Evolutionary conservation across 2,888 invertebrate species (phyloP).

Genomic region (Notocelia uddmanniana): DNA sequence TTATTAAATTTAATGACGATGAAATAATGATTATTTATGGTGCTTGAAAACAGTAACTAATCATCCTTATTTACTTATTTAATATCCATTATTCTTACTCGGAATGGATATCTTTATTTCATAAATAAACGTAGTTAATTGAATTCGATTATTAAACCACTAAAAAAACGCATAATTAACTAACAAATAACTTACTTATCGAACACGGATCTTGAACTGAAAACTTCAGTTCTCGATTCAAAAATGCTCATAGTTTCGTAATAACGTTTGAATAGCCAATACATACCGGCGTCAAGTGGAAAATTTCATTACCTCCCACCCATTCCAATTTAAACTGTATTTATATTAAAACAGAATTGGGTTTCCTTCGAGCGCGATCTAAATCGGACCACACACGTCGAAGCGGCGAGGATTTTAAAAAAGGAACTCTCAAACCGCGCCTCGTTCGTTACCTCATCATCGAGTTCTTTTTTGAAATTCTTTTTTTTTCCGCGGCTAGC

Average conservation of each 20-base stretch:
- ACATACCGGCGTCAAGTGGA: conserved; percentile 55
- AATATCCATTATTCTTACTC: background rate
- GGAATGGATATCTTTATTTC: background rate
- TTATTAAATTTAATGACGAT: background rate
- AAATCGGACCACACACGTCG: conserved; percentile 81
- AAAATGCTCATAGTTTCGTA: conserved; percentile 45
- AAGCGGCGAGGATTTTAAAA: conserved; percentile 76
- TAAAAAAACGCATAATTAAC: conserved; percentile 2
- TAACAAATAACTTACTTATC: conserved; percentile 11
- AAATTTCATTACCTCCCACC: conserved; percentile 48
- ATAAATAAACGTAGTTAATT: background rate
- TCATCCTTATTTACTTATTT: background rate
- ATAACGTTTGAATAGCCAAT: conserved; percentile 51
- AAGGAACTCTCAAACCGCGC: conserved; percentile 82
- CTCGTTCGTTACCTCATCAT: conserved; percentile 85
- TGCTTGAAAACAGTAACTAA: background rate
- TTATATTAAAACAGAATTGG: conserved; percentile 43
- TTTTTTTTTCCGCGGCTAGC: conserved; percentile 76
- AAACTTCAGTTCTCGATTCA: conserved; percentile 42
- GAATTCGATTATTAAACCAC: background rate
- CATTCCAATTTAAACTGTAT: conserved; percentile 49
- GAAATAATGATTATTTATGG: background rate
- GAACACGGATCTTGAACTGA: conserved; percentile 29
- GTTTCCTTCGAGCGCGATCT: conserved; percentile 47
- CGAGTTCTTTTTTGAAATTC: conserved; percentile 71